These are phyloP conservation scores for Achroia grisella DNA, from an alignment of 1,140 invertebrate genomes.

Conservation along the genomic window DNA sequence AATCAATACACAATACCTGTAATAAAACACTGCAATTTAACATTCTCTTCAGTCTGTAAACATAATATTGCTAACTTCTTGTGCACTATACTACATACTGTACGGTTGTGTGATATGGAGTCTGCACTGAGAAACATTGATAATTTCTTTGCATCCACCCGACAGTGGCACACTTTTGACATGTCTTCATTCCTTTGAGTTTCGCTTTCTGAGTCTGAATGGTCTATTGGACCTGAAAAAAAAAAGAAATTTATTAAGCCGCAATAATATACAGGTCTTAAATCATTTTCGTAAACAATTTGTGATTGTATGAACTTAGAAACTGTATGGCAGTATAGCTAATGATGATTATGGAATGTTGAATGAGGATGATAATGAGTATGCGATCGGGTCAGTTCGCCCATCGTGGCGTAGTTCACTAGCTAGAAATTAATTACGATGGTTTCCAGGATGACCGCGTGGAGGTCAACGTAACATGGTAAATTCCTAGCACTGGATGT, in stretches of 20 bases:
- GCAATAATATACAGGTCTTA: too few relatives aligned
- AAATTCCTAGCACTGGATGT: too few relatives aligned
- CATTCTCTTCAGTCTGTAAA: constrained; percentile 60
- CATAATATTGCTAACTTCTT: constrained; percentile 56
- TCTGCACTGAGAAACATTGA: constrained; percentile 66
- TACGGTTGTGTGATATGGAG: constrained; percentile 52
- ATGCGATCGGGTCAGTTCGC: too few relatives aligned
- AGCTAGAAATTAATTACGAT: too few relatives aligned
- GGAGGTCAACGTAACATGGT: too few relatives aligned
- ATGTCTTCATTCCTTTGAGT: constrained; percentile 49
- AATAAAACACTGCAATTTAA: constrained; percentile 67
- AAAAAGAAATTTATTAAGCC: not conserved
- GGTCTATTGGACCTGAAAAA: constrained; percentile 54
- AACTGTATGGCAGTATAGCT: too few relatives aligned
- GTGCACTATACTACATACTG: constrained; percentile 62
- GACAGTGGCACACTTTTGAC: constrained; percentile 43
- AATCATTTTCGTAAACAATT: too few relatives aligned
- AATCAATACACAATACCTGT: constrained; percentile 56
- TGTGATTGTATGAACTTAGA: too few relatives aligned
- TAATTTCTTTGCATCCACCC: constrained; percentile 65
- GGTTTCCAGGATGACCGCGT: too few relatives aligned
- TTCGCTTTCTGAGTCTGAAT: constrained; percentile 62
- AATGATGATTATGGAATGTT: too few relatives aligned
- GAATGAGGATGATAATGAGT: too few relatives aligned
- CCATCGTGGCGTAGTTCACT: too few relatives aligned